Base-by-base conservation (phyloP, 2,888 invertebrate species). In the Allophyes oxyacanthae region DNA sequence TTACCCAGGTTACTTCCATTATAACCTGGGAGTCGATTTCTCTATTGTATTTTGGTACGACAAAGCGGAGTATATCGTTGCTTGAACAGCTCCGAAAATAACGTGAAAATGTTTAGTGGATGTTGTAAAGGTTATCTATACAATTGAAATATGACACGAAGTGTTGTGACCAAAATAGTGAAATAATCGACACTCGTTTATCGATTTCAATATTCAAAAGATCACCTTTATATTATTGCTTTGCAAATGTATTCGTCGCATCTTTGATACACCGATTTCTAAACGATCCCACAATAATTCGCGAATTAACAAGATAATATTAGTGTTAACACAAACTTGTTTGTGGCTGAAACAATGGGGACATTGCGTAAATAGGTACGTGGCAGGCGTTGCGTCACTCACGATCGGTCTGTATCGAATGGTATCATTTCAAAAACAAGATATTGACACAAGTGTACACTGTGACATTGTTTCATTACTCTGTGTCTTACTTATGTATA, bases 361-460 rank as follows among this genome's bases (percentile, higher is more conserved):
- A 55, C 50, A 60, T 81, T 82, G 79, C 81, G 81, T 82, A 82
- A 77, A 81, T 75, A n/a, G n/a, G n/a, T n/a, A 81, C 65, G 55
- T 68, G 64, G 73, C 72, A 44, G 56, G 49, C 54, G 78, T 91
- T 90, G 86, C 92, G 91, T 91, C 92, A 91, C 82, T 71, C 78
- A 70, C 82, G 74, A 82, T 77, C 79, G 71, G 43, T 42, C 81
- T 77, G 80, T 83, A 80, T 83, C 82, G 85, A 88, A 84, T 84
- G 81, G 84, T 85, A 81, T 84, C 78, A 83, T 78, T 86, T 90
- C 83, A 82, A 91, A 88, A 91, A 92, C 91, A 91, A 83, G 75
- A 71, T 91, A 87, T 92, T 90, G 88, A 88, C 85, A 87, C 92
- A 92, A 92, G 88, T 92, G 92, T 77, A 60, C 45, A 53, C 53